Conservation (phyloP, 2,113 vertebrate species). For the Crotalus tigris region DNA sequence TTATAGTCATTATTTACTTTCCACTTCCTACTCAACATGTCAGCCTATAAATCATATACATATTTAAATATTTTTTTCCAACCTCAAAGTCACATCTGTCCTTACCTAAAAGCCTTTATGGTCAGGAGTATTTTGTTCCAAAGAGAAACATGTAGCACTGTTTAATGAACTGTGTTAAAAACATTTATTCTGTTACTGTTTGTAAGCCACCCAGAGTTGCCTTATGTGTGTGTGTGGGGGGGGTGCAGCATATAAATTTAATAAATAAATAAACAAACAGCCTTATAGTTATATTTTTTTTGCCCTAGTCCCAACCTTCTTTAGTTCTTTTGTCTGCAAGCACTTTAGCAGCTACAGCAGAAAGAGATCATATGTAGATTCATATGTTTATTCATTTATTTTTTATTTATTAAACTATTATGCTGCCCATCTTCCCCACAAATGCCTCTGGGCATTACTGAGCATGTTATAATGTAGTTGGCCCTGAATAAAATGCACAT, state of each 20-base stretch:
- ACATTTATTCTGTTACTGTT: not conserved
- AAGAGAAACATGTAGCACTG: not conserved
- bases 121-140: not conserved
- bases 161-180: conserved; percentile 3
- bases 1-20: conserved; percentile 18
- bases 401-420: not conserved
- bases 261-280: not conserved
- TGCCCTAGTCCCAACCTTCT: not conserved
- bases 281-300: not conserved
- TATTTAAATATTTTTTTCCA: not conserved
- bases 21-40: not conserved
- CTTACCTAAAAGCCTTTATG: not conserved
- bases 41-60: not conserved
- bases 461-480: not conserved
- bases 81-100: not conserved
- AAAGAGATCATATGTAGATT: not conserved
- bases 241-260: not conserved
- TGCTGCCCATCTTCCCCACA: not conserved
- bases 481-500: not conserved
- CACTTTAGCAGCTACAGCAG: not conserved
- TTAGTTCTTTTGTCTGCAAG: not conserved
- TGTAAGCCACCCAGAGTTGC: not conserved
- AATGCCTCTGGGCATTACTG: not conserved
- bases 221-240: not conserved
- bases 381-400: not conserved